phyloP scores from a whole-genome alignment of 1,140 invertebrate genomes.

The Steinernema feltiae region DNA sequence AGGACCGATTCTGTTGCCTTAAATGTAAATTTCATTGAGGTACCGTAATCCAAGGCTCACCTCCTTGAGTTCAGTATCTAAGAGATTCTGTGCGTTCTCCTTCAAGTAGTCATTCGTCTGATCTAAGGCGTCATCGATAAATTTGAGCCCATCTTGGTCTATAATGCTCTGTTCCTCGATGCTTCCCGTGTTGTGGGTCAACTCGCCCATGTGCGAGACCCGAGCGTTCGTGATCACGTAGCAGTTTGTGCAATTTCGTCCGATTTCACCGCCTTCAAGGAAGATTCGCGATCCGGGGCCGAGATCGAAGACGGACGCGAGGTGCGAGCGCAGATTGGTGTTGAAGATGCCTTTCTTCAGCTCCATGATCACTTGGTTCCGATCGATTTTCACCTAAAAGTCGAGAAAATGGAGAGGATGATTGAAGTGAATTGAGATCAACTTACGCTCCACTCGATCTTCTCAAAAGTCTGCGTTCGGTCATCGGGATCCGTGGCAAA shows the following conservation, averaged over 20 bases:
- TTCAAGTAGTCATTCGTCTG: not conserved
- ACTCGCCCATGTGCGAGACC: not conserved
- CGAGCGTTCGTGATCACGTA: not conserved
- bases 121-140: not conserved
- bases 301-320: not conserved
- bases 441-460: not conserved
- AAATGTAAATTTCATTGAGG: no score
- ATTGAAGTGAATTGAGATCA: not conserved
- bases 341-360: not conserved
- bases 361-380: not conserved
- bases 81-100: not conserved
- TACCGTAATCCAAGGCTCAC: no score
- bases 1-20: not conserved
- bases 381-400: no score
- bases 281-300: not conserved
- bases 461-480: not conserved
- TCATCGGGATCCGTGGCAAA: not conserved
- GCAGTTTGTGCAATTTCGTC: not conserved
- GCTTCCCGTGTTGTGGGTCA: not conserved
- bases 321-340: not conserved
- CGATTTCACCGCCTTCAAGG: not conserved
- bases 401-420: no score
- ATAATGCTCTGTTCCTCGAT: conserved; percentile 1
- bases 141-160: not conserved
- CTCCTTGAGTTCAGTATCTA: not conserved